phyloP scores from a whole-genome alignment of 37 sponge, comb jelly and placozoan genomes.

The Eunapius fragilis region DNA sequence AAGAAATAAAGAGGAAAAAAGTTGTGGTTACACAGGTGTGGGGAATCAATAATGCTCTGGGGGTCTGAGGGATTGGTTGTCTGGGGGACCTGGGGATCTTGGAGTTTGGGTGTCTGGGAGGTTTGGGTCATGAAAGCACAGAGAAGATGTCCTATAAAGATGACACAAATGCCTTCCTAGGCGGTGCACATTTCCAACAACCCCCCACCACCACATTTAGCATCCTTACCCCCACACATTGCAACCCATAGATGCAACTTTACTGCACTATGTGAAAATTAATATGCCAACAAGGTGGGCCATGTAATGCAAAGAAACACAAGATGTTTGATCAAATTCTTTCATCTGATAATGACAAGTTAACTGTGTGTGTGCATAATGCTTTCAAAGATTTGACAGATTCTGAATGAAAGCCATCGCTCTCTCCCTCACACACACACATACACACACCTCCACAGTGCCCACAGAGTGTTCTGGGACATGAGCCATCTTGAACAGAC shows the following conservation, averaged over 20 bases:
- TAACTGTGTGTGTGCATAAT: too few species aligned
- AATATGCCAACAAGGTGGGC: not conserved
- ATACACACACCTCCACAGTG: conserved; percentile 65
- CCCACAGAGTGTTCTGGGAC: conserved; percentile 82
- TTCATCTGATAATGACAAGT: too few species aligned
- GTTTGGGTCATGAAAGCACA: too few species aligned
- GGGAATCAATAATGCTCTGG: too few species aligned
- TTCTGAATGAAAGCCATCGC: not conserved
- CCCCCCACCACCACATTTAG: not conserved
- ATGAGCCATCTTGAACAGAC: conserved; percentile 90
- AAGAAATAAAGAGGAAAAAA: too few species aligned
- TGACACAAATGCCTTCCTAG: not conserved
- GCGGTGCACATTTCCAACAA: not conserved
- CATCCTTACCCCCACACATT: not conserved
- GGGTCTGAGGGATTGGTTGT: too few species aligned
- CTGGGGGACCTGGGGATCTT: too few species aligned
- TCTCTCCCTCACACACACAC: not conserved
- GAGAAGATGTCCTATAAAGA: not conserved
- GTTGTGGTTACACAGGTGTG: too few species aligned
- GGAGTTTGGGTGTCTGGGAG: too few species aligned
- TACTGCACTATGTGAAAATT: not conserved
- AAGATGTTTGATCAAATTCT: not conserved
- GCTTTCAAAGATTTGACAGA: not conserved
- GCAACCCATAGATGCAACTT: not conserved
- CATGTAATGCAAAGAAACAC: not conserved